These are phyloP conservation scores for Acanthacorydalis orientalis DNA, from an alignment of 2,888 invertebrate genomes.

Conservation along the genomic window DNA sequence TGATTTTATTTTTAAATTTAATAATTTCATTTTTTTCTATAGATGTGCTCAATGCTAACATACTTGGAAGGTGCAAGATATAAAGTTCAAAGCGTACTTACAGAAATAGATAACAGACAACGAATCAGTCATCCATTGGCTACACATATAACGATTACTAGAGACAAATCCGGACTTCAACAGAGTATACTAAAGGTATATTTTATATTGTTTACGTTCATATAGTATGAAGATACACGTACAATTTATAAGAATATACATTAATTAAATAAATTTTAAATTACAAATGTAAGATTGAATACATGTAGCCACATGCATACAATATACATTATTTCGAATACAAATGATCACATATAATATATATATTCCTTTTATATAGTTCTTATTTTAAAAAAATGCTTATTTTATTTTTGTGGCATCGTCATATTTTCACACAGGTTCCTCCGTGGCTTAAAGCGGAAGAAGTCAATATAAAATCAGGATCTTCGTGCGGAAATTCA, in stretches of 20 bases:
- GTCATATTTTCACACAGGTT: constrained; percentile 35
- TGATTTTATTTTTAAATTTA: too few relatives aligned
- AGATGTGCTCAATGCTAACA: constrained; percentile 86
- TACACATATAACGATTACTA: constrained; percentile 69
- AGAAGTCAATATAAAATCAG: constrained; percentile 28
- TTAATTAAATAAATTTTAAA: constrained; percentile 1
- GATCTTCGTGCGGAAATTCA: constrained; percentile 30
- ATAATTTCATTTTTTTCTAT: too few relatives aligned
- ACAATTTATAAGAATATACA: not conserved
- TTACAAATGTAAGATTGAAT: too few relatives aligned
- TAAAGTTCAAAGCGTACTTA: constrained; percentile 69
- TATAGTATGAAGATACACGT: not conserved
- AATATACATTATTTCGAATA: too few relatives aligned
- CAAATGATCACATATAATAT: too few relatives aligned
- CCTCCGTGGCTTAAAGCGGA: constrained; percentile 61
- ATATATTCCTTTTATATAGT: too few relatives aligned
- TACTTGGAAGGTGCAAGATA: constrained; percentile 81
- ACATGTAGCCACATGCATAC: too few relatives aligned
- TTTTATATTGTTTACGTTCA: not conserved
- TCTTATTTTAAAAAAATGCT: too few relatives aligned
- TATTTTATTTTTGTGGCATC: not conserved
- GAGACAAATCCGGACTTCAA: constrained; percentile 80
- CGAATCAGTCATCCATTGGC: constrained; percentile 66
- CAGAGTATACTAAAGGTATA: constrained; percentile 66
- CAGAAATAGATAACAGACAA: constrained; percentile 65